Conservation (phyloP, 2,888 invertebrate genomes). For the Neria commutata region DNA sequence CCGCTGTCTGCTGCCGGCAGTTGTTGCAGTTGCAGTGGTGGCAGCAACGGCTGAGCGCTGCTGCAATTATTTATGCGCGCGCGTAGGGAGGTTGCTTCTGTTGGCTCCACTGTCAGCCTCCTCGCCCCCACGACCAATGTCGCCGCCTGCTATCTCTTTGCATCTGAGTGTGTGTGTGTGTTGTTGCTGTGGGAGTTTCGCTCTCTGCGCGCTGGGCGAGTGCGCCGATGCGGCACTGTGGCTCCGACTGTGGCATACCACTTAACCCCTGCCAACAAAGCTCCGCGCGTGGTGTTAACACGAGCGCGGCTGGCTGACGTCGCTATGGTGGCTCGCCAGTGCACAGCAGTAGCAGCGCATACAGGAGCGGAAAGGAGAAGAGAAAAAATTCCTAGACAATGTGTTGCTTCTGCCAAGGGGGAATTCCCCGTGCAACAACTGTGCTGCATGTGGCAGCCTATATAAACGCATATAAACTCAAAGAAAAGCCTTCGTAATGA, state of each 20-base stretch:
- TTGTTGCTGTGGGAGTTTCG: slow-evolving; percentile 27
- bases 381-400: no score
- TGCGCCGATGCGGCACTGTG: slow-evolving; percentile 16
- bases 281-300: slow-evolving; percentile 28
- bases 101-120: background rate
- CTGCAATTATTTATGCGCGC: slow-evolving; percentile 32
- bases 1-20: slow-evolving; percentile 25
- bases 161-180: slow-evolving; percentile 19
- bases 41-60: slow-evolving; percentile 13
- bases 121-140: background rate
- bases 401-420: slow-evolving; percentile 21
- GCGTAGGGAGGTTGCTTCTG: slow-evolving; percentile 18
- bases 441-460: slow-evolving; percentile 26
- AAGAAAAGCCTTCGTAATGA: no score
- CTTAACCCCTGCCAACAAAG: slow-evolving; percentile 44
- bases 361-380: no score
- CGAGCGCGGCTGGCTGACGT: slow-evolving; percentile 22
- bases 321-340: slow-evolving; percentile 10
- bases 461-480: no score
- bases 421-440: slow-evolving; percentile 31
- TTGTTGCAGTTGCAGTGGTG: slow-evolving; percentile 28
- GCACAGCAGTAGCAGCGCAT: background rate
- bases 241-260: slow-evolving; percentile 28
- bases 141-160: slow-evolving; percentile 24
- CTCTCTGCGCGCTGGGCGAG: slow-evolving; percentile 24